A percentile compares a stretch with the other conserved stretches of the same genome.
phyloP scores from a whole-genome alignment of 2,797 vertebrate genomes.

The Anomalospiza imberbis region DNA sequence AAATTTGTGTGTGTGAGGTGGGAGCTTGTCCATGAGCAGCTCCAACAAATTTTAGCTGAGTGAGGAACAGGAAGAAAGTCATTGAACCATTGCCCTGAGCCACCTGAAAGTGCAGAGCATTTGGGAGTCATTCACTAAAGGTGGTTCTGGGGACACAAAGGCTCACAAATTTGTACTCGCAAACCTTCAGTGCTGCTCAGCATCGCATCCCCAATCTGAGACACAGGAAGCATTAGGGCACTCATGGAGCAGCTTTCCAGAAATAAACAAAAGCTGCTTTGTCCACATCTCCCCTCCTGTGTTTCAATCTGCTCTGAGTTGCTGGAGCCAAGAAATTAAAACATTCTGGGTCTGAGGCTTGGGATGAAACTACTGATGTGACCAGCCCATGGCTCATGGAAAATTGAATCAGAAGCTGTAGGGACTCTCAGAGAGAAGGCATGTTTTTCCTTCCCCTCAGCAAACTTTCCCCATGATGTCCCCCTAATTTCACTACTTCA shows the following conservation, averaged over 20 bases:
- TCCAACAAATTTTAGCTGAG: not conserved
- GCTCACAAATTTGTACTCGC: not conserved
- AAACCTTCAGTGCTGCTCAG: not conserved
- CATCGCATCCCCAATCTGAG: fast-evolving
- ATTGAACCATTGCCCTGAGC: not conserved
- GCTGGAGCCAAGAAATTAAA: slow-evolving; percentile 27
- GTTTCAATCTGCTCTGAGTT: slow-evolving; percentile 37
- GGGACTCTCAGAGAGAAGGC: not conserved
- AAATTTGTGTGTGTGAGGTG: not conserved
- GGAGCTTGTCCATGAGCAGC: not conserved
- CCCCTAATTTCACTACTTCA: not conserved
- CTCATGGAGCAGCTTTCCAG: slow-evolving; percentile 1
- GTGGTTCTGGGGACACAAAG: not conserved
- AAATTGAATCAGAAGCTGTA: slow-evolving; percentile 13
- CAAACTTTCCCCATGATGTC: not conserved
- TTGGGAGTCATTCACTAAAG: not conserved
- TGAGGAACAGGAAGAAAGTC: not conserved
- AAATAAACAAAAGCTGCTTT: slow-evolving; percentile 44
- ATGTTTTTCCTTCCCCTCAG: not conserved
- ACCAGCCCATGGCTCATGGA: not conserved
- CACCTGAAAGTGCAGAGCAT: not conserved
- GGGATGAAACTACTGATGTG: not conserved
- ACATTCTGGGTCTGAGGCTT: not conserved
- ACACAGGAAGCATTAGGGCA: not conserved
- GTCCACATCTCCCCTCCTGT: slow-evolving; percentile 32